phyloP scores from a whole-genome alignment of 2,888 invertebrate genomes.

The Melanophora roralis region DNA sequence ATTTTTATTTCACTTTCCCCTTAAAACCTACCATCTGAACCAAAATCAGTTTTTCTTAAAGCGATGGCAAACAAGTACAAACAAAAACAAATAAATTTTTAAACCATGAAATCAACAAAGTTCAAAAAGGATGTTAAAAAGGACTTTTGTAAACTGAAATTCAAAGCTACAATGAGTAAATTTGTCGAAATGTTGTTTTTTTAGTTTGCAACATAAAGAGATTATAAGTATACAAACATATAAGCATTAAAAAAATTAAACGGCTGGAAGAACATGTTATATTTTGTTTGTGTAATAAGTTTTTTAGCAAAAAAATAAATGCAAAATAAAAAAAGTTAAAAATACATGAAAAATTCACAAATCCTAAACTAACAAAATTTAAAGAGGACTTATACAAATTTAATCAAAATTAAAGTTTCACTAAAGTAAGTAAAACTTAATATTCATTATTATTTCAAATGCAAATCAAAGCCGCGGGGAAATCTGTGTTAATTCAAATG shows the following conservation, averaged over 20 bases:
- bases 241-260: no score
- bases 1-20: no score
- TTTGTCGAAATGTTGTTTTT: slow-evolving; percentile 25
- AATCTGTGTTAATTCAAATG: slow-evolving; percentile 3
- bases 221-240: background rate
- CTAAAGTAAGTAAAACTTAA: background rate
- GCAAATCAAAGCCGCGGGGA: background rate
- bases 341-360: slow-evolving; percentile 37
- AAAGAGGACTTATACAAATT: background rate
- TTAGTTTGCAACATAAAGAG: background rate
- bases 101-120: slow-evolving; percentile 28
- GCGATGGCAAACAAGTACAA: background rate
- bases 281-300: no score
- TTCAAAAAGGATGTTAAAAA: slow-evolving; percentile 22
- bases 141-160: slow-evolving; percentile 41
- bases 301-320: slow-evolving; percentile 6
- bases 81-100: background rate
- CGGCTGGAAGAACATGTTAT: no score
- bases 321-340: slow-evolving; percentile 35
- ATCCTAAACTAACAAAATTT: slow-evolving; percentile 3
- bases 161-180: slow-evolving; percentile 28
- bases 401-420: slow-evolving; percentile 6
- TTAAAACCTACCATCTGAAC: no score
- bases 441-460: background rate
- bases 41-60: no score